These are phyloP conservation scores for Drosophila sechellia DNA, from an alignment of 1,140 invertebrate genomes.

Conservation along the genomic window DNA sequence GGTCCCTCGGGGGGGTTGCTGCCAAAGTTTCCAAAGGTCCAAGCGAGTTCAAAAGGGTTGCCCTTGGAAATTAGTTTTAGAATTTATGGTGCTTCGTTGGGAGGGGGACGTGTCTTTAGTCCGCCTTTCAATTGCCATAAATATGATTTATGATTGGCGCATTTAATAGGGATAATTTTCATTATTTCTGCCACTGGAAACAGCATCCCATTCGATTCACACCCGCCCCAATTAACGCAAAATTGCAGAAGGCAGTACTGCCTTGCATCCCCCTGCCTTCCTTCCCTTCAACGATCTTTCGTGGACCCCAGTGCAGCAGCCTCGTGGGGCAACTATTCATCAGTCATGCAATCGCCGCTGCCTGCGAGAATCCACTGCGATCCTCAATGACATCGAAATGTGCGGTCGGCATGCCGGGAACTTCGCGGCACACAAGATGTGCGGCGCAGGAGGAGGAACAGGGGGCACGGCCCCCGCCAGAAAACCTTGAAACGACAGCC, in stretches of 20 bases:
- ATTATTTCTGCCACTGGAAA: conserved; percentile 39
- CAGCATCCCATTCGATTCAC: conserved; percentile 37
- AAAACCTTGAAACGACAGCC: conserved; percentile 62
- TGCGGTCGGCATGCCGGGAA: conserved; percentile 72
- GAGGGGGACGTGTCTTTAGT: conserved; percentile 27
- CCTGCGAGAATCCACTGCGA: conserved; percentile 42
- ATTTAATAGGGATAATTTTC: conserved; percentile 80
- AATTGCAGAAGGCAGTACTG: conserved; percentile 34
- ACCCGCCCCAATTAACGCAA: conserved; percentile 57
- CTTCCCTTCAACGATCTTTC: too few species aligned
- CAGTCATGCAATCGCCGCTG: conserved; percentile 58
- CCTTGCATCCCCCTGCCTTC: background rate
- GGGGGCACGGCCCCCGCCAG: conserved; percentile 42
- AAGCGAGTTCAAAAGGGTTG: conserved; percentile 75
- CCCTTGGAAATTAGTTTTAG: conserved; percentile 71
- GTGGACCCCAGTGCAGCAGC: background rate
- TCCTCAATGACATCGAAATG: conserved; percentile 80
- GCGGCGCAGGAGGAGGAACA: background rate
- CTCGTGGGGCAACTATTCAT: conserved; percentile 47
- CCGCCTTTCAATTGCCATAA: conserved; percentile 81
- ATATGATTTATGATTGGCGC: conserved; percentile 76
- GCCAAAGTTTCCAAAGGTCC: background rate
- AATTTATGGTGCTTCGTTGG: conserved; percentile 57
- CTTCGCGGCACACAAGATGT: conserved; percentile 30
- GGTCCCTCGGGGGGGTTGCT: conserved; percentile 43